These are phyloP conservation scores for Myathropa florea DNA, from an alignment of 2,888 invertebrate species.

Conservation along the genomic window DNA sequence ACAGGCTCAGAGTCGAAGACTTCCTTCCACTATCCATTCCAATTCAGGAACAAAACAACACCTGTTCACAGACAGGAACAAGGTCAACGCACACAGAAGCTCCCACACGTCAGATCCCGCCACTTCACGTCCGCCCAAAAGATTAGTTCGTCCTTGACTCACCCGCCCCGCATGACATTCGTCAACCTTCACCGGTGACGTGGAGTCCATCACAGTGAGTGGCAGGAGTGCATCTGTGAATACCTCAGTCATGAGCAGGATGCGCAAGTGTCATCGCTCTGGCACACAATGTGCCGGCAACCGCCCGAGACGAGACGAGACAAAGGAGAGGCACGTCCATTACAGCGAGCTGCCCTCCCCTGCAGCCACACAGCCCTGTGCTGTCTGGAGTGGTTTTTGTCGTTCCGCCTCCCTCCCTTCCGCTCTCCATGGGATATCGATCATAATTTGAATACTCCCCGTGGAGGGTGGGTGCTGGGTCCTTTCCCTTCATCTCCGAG, in stretches of 20 bases:
- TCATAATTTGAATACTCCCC: constrained; percentile 29
- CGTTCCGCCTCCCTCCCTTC: neutral
- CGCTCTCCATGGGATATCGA: constrained; percentile 17
- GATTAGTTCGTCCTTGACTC: no score
- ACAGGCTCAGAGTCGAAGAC: no score
- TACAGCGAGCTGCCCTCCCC: neutral
- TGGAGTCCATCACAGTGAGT: neutral
- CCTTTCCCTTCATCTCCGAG: neutral
- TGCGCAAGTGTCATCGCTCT: neutral
- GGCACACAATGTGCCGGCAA: neutral
- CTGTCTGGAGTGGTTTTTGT: neutral
- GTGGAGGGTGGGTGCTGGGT: neutral
- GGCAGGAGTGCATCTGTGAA: neutral
- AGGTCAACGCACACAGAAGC: no score
- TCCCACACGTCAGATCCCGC: no score
- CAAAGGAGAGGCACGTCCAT: neutral
- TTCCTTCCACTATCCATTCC: no score
- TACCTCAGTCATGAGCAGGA: neutral
- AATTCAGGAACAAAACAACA: no score
- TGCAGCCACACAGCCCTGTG: neutral
- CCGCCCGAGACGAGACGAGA: neutral
- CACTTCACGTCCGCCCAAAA: no score
- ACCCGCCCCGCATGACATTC: neutral
- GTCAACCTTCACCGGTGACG: neutral
- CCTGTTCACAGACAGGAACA: no score